Evolutionary conservation across 2,797 vertebrate genomes (phyloP), one percentile per base, ranked within the genome.

Genomic region (Neopelma chrysocephalum): DNA sequence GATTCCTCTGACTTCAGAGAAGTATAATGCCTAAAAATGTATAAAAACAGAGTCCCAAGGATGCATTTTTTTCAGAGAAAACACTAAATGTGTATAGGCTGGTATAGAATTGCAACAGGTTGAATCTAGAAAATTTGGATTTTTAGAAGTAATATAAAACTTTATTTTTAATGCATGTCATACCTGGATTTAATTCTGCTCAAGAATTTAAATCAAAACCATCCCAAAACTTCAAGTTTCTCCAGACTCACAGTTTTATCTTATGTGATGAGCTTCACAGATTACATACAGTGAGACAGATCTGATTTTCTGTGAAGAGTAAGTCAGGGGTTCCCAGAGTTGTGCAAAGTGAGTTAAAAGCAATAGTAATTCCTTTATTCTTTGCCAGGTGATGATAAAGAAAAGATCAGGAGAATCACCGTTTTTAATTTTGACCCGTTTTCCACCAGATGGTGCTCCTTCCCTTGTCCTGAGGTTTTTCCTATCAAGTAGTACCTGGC

Each of bases 391-490:
- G 17, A 65, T 22, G 19, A 68, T 5, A 29, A 66, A 65, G 9
- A 38, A 36, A 20, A 58, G 11, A 26, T 18, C 45, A 15, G 20
- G n/a, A 70, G 32, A 64, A 61, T 26, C 8, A 8, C 6, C 21
- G 12, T 43, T 82, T 76, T 86, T 56, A 16, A 29, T 73, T 86
- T 86, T 54, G 40, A 45, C 14, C 6, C 23, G 2, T 12, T 51
- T 6, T 83, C 96, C 98, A 97, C 87, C 48, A 97, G 98, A 90
- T 97, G 98, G 98, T 91, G 80, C 90, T 93, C 83, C 83, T 96
- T 93, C 87, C 79, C 58, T 94, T 96, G 62, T 58, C 43, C 90
- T 93, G 65, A 70, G 27, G 17, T 69, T 78, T 58, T 57, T 47
- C 18, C 29, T 36, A 4, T 20, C 29, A 6, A 22, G 36, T 48